phyloP scores from a whole-genome alignment of 2,113 vertebrate species.

The Anguilla japonica region DNA sequence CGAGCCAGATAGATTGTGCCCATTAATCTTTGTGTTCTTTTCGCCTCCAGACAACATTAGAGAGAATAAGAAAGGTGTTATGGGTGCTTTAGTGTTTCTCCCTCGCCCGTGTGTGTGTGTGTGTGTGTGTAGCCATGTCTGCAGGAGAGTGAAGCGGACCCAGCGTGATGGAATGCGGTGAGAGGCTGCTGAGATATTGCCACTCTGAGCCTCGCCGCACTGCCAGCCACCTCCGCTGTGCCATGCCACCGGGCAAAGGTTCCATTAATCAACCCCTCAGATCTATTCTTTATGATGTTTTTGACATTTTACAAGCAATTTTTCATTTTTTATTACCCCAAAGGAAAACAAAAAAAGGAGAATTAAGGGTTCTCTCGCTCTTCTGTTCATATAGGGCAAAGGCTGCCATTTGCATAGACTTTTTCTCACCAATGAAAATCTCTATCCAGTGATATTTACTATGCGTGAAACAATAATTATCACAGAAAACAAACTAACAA shows the following conservation, averaged over 20 bases:
- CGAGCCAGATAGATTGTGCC: conserved; percentile 37
- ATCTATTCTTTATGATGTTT: conserved; percentile 63
- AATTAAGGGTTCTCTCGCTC: conserved; percentile 47
- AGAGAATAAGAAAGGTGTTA: conserved; percentile 54
- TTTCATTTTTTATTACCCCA: conserved; percentile 64
- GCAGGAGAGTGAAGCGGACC: conserved; percentile 21
- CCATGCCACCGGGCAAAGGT: conserved; percentile 60
- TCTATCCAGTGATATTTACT: neutral
- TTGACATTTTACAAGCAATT: conserved; percentile 63
- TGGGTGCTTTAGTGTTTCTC: conserved; percentile 43
- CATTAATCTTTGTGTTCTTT: conserved; percentile 55
- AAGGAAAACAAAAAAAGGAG: conserved; percentile 49
- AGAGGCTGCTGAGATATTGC: conserved; percentile 52
- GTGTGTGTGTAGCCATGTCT: conserved; percentile 23
- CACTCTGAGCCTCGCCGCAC: conserved; percentile 49
- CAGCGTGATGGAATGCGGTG: conserved; percentile 49
- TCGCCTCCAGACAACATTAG: conserved; percentile 56
- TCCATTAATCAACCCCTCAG: conserved; percentile 66
- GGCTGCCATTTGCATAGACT: conserved; percentile 42
- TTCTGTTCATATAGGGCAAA: conserved; percentile 44
- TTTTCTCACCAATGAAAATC: conserved; percentile 48
- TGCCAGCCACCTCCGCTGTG: conserved; percentile 38
- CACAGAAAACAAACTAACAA: neutral
- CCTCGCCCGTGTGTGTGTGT: conserved; percentile 17
- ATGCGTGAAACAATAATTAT: neutral